Conservation (phyloP, 2,113 vertebrate species). For the Pituophis catenifer region DNA sequence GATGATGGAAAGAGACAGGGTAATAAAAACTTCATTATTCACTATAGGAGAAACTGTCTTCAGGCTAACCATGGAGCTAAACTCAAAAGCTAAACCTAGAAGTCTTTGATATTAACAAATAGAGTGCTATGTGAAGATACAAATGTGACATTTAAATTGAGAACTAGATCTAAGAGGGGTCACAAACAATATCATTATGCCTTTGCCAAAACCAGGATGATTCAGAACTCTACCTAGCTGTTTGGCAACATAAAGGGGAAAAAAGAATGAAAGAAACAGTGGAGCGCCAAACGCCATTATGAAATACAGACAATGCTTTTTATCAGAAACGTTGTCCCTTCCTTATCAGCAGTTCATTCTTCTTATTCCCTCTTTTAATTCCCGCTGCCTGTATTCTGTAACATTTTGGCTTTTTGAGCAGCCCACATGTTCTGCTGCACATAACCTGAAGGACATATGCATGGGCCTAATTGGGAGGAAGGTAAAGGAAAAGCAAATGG, state of each 20-base stretch:
- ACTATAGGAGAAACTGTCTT: constrained; percentile 42
- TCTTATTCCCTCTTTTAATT: background rate
- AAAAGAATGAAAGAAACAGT: background rate
- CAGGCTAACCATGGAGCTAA: constrained; percentile 41
- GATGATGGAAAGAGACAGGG: background rate
- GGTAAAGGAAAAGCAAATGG: background rate
- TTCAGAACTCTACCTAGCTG: constrained; percentile 19
- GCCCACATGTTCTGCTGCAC: background rate
- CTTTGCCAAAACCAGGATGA: constrained; percentile 31
- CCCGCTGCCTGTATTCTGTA: background rate
- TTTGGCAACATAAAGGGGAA: background rate
- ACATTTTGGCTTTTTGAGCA: background rate
- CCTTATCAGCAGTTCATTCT: background rate
- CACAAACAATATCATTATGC: constrained; percentile 37
- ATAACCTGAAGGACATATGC: background rate
- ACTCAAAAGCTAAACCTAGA: constrained; percentile 46
- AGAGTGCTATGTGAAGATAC: constrained; percentile 52
- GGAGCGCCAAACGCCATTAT: background rate
- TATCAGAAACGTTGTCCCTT: background rate
- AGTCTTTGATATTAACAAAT: constrained; percentile 58
- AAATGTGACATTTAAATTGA: constrained; percentile 52
- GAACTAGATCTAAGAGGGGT: constrained; percentile 48
- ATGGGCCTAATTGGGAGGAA: background rate
- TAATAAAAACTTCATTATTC: constrained; percentile 38
- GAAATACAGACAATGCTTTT: constrained; percentile 3